Evolutionary conservation across 2,797 vertebrate species (phyloP), one percentile per base, ranked within the genome.

Genomic region (Triplophysa bombifrons): DNA sequence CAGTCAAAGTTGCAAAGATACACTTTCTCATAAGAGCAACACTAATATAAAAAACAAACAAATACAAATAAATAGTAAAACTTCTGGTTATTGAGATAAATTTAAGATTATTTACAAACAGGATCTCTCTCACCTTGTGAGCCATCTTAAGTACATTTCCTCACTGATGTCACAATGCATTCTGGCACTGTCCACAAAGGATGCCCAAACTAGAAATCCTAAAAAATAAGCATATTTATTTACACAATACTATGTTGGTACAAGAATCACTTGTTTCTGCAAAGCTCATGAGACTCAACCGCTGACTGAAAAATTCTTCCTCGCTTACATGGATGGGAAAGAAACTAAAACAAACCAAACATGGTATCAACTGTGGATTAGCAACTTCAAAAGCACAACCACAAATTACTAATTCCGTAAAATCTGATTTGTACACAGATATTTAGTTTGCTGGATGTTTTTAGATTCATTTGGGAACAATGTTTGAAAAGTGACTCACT

Each of bases 401-500:
- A 56, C 83, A 82, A 69, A 76, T 55, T 74, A 72, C 44, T 16
- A 58, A 65, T 63, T 84, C 64, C 41, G 11, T 41, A 70, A 63
- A 61, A 53, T 53, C 72, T 80, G 16, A 84, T 77, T 76, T 65
- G 70, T 72, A 66, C 65, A 51, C 56, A n/a, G 22, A 65, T 72
- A 80, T 82, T 82, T 60, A 6, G 27, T 25, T 64, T 80, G 78
- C 81, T 80, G 20, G 66, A 76, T 82, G 68, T 77, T 72, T 82
- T 85, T 72, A 75, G 65, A 82, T 48, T 68, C 77, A 20, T 58
- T 73, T 84, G 80, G 84, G 88, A 86, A 89, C 84, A 88, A 82
- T 55, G 63, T 81, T 51, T 74, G 19, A 80, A 89, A 89, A 90
- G 90, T 82, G 90, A 91, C 90, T 66, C 85, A 79, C 87, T 91